Evolutionary conservation across 2,113 vertebrate genomes (phyloP).

Genomic region (Brachyistius frenatus): DNA sequence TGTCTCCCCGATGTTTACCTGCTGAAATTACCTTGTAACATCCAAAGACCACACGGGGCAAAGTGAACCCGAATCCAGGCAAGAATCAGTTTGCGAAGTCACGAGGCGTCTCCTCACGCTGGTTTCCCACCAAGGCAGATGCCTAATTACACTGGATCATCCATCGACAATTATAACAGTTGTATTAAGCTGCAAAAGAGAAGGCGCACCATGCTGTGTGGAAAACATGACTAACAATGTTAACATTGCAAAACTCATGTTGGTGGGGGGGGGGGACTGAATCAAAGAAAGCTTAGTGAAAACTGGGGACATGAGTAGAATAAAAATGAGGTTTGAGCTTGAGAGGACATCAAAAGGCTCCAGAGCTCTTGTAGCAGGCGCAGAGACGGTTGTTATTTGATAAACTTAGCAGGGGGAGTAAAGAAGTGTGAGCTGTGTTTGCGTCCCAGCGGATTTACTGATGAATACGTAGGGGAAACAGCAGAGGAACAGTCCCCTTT

Average conservation of each 20-base stretch:
- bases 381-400: slow-evolving; percentile 60
- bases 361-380: not conserved
- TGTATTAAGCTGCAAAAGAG: slow-evolving; percentile 49
- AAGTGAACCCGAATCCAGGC: not conserved
- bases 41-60: not conserved
- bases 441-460: slow-evolving; percentile 43
- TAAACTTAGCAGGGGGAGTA: slow-evolving; percentile 49
- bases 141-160: slow-evolving; percentile 57
- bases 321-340: slow-evolving; percentile 61
- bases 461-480: slow-evolving; percentile 23
- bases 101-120: not conserved
- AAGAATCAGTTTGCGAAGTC: slow-evolving; percentile 1
- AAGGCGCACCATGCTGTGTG: slow-evolving; percentile 48
- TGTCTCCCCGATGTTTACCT: slow-evolving; percentile 16
- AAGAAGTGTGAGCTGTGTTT: slow-evolving; percentile 37
- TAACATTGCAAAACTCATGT: slow-evolving; percentile 52
- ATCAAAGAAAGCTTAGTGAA: slow-evolving; percentile 64
- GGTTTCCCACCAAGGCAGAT: slow-evolving; percentile 19
- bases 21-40: not conserved
- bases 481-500: not conserved
- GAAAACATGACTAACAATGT: slow-evolving; percentile 67
- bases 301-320: slow-evolving; percentile 47
- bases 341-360: slow-evolving; percentile 65
- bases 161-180: slow-evolving; percentile 37
- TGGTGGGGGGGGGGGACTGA: slow-evolving; percentile 35